A percentile compares a stretch with the other conserved stretches of the same genome.
Evolutionary conservation across 2,888 invertebrate species (phyloP).

Genomic region (Homarus gammarus): DNA sequence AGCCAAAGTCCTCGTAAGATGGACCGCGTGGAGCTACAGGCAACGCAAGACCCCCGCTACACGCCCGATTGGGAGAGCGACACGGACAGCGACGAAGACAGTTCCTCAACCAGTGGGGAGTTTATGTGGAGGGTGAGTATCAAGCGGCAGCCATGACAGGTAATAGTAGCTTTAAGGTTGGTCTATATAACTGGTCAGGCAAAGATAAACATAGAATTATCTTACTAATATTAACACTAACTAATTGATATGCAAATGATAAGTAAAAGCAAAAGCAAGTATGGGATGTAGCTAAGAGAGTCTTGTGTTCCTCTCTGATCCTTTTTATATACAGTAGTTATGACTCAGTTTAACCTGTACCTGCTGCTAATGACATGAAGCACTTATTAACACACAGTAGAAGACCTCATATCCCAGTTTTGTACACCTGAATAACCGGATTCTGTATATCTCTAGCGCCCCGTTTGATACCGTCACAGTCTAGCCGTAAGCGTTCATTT

Average conservation of each 20-base stretch:
- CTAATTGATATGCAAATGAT: not conserved
- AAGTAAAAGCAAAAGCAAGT: not conserved
- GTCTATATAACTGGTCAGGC: conserved; percentile 74
- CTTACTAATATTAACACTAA: not conserved
- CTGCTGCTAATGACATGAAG: too few relatives aligned
- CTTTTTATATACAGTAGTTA: too few relatives aligned
- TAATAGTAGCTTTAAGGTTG: too few relatives aligned
- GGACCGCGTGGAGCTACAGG: conserved; percentile 30
- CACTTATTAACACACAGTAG: too few relatives aligned
- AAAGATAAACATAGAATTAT: not conserved
- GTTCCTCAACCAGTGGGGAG: conserved; percentile 87
- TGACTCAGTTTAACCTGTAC: too few relatives aligned
- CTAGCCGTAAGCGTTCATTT: too few relatives aligned
- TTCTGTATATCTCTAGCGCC: too few relatives aligned
- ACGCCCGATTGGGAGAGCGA: conserved; percentile 87
- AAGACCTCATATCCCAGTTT: too few relatives aligned
- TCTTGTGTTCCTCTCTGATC: too few relatives aligned
- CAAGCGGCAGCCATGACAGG: conserved; percentile 77
- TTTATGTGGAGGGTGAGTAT: conserved; percentile 88
- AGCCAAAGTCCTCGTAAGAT: conserved; percentile 66
- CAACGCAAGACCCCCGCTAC: conserved; percentile 77
- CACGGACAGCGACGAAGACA: conserved; percentile 80
- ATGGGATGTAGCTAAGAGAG: too few relatives aligned
- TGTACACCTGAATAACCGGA: too few relatives aligned
- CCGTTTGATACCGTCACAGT: too few relatives aligned